Base-by-base conservation (phyloP, 2,113 vertebrate species). In the Carollia perspicillata region DNA sequence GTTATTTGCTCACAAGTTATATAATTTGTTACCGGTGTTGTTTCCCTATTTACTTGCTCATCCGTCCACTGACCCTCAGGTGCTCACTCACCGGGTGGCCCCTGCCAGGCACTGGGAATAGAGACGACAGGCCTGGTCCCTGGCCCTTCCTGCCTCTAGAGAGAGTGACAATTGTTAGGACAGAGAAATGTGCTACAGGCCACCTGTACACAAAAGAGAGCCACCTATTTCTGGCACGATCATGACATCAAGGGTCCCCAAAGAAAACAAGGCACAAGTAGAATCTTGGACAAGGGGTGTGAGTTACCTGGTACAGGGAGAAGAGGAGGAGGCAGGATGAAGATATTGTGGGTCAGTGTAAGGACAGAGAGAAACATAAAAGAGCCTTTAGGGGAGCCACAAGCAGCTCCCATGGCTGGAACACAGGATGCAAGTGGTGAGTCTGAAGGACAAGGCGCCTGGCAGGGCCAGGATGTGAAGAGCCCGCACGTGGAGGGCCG, bases 401-500 rank as follows among this genome's bases (percentile, higher is more conserved):
- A 20, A 30, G 22, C 20, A 71, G n/a, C 4, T 55, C 42, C n/a
- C 4, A 2, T 0, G 11, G 60, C 23, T n/a, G 28, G 23, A 58
- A 26, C 30, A n/a, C 2, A 11, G 40, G 23, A 51, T 1, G 12
- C 1, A 8, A 63, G 37, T 2, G 35, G 17, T 20, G 44, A 33
- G 5, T 11, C 10, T 0, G 5, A 53, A 75, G 49, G 33, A 18
- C 14, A 3, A 65, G 18, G 55, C 12, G n/a, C n/a, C n/a, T n/a
- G n/a, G n/a, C n/a, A 12, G 30, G 40, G 18, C 28, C 53, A 5
- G 58, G 78, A 40, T 22, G 44, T 2, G 12, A 18, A 20, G 33
- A 51, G 22, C 16, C n/a, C 2, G 0, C 0, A 6, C 7, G 58
- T 0, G 1, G 5, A 18, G 0, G 37, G 40, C 40, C 3, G 37